Base-by-base conservation (phyloP, 2,888 invertebrate species). In the Pammene fasciana region DNA sequence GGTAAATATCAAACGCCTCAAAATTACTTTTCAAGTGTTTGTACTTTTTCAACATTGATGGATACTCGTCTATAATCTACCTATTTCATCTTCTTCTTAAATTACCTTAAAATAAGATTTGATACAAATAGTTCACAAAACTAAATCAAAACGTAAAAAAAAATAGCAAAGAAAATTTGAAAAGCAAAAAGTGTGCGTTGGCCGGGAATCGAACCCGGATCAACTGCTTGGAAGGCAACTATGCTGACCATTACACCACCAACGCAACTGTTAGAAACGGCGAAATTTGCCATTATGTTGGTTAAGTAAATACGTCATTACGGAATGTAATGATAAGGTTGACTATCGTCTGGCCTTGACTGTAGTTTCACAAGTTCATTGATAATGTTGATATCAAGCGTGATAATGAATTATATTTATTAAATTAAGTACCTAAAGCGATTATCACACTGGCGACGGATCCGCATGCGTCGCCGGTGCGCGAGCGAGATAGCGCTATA, bases 211-310 rank as follows among this genome's bases (percentile, higher is more conserved):
- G 89, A 86, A 85, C 83, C 84, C 86, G 88, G 87, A 90, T 90
- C 90, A 89, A 90, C 89, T 90, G 90, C 90, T 90, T 90, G 90
- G 89, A 90, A 90, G 89, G 89, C 89, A 90, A 90, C 90, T 90
- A 90, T 90, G 90, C 90, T 90, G 89, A 90, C 89, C 90, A 90
- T 90, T 90, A 90, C 89, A 90, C 89, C 89, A 90, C 89, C 89
- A 89, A 88, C 89, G 89, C 89, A 80, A 0, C 74, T 83, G 55
- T 0, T 0, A 0, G 0, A 0, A 0, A 0, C 0, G 0, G 0
- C 4, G 50, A 84, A 86, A 80, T 78, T 73, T 68, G 45, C n/a
- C 57, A 46, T 56, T 38, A 7, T 16, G 9, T 57, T 54, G 13
- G 26, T 13, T 65, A 38, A 26, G 8, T 14, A 2, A 13, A 38